Base-by-base conservation (phyloP, 2,113 vertebrate species). In the Speoplatyrhinus poulsoni region DNA sequence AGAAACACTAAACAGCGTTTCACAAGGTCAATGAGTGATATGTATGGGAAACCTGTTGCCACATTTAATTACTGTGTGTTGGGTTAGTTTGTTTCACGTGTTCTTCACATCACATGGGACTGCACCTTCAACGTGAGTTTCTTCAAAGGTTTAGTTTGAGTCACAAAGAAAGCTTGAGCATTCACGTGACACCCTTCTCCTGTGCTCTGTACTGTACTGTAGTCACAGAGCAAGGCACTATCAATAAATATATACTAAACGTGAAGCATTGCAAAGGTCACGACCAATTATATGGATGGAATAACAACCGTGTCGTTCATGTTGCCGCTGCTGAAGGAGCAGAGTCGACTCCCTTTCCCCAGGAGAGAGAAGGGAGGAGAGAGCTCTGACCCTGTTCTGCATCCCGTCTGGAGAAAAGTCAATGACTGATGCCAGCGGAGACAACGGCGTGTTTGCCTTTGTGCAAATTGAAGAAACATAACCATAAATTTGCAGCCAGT, bases 381-480 rank as follows among this genome's bases (percentile, higher is more conserved):
- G 54, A 58, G 48, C 7, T 17, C 19, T 19, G 19, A 13, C 12
- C 58, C 32, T 12, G n/a, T 57, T 9, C 19, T 67, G 47, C 60
- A 62, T 10, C 47, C 53, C 41, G 71, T 73, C 77, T 73, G 77
- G 72, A 78, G 68, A 84, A 67, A 85, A 67, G 81, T 69, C 77
- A 73, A 65, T 83, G 75, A 77, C 60, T 53, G 82, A 86, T 81
- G 80, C 67, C 72, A 69, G 71, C 65, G 52, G 70, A 83, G 73
- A 82, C 82, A 79, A 79, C 76, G 76, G 78, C 78, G 83, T 79
- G 84, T 86, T 76, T 86, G 82, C 81, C 77, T 82, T 81, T 82
- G 78, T 85, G 79, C 84, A 87, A 89, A 90, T 76, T 85, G 83
- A 79, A 87, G 86, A 82, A 87, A 86, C 85, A 89, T 82, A 90